phyloP scores from a whole-genome alignment of 2,888 invertebrate genomes.

The Vannuccia rotundouncinata region DNA sequence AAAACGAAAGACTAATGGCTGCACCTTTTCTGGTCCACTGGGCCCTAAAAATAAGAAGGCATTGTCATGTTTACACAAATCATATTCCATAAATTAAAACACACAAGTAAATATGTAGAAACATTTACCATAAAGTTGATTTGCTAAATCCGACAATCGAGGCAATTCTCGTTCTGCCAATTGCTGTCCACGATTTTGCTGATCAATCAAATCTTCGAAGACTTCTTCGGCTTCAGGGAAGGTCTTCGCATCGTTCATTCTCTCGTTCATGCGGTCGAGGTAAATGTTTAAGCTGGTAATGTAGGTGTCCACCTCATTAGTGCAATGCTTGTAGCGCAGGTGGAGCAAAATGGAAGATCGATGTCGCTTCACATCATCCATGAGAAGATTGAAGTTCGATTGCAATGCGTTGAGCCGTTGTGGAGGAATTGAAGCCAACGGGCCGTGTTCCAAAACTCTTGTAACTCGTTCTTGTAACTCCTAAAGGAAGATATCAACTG shows the following conservation, averaged over 20 bases:
- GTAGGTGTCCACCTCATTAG: not conserved
- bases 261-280: not conserved
- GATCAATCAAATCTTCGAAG: constrained; percentile 17
- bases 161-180: constrained; percentile 18
- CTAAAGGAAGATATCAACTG: too few relatives aligned
- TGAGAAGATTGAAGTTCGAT: not conserved
- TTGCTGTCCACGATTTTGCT: not conserved
- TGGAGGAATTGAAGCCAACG: not conserved
- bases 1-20: not conserved
- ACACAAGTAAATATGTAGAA: too few relatives aligned
- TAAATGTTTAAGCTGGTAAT: not conserved
- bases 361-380: not conserved
- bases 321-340: not conserved
- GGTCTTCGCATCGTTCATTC: not conserved
- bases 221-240: not conserved
- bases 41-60: not conserved
- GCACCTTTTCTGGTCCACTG: not conserved
- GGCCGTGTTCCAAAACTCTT: not conserved
- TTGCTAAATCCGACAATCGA: not conserved
- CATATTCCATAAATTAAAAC: not conserved
- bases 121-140: not conserved
- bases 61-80: too few relatives aligned
- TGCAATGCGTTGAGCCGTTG: not conserved
- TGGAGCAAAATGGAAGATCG: not conserved
- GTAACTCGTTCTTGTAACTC: not conserved